Evolutionary conservation across 2,797 vertebrate species (phyloP).

Genomic region (Micromesistius poutassou): DNA sequence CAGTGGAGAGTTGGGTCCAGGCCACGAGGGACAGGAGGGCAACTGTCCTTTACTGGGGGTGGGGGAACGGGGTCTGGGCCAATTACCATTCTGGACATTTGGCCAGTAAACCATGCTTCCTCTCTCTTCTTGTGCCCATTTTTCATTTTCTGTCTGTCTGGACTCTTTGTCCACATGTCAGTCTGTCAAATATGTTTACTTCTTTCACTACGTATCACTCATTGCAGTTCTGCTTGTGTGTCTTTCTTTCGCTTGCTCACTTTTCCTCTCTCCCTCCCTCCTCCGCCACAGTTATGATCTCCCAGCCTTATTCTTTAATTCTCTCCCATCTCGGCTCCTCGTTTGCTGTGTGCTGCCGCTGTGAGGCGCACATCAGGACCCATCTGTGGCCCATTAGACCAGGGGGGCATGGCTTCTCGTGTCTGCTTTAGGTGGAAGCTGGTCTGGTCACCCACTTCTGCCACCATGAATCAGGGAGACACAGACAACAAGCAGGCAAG

Average conservation of each 20-base stretch:
- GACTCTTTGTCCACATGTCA: background rate
- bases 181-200: background rate
- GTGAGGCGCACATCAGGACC: too few relatives aligned
- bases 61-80: background rate
- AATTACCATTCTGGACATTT: background rate
- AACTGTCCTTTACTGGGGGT: slow-evolving; percentile 24
- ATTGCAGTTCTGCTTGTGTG: background rate
- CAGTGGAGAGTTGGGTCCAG: slow-evolving; percentile 26
- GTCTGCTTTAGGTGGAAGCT: background rate
- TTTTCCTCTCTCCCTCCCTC: background rate
- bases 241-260: slow-evolving; percentile 34
- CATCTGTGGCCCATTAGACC: slow-evolving; percentile 45
- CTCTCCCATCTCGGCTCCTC: slow-evolving; percentile 20
- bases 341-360: slow-evolving; percentile 20
- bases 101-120: background rate
- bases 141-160: background rate
- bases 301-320: slow-evolving; percentile 15
- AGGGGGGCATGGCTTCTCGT: slow-evolving; percentile 35
- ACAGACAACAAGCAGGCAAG: background rate
- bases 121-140: background rate
- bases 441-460: slow-evolving; percentile 29
- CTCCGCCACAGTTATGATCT: slow-evolving; percentile 4
- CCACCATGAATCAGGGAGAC: slow-evolving; percentile 31
- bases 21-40: slow-evolving; percentile 24
- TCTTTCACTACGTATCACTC: background rate